These are phyloP conservation scores for Lepidotrigona ventralis DNA, from an alignment of 1,140 invertebrate species.

Conservation along the genomic window DNA sequence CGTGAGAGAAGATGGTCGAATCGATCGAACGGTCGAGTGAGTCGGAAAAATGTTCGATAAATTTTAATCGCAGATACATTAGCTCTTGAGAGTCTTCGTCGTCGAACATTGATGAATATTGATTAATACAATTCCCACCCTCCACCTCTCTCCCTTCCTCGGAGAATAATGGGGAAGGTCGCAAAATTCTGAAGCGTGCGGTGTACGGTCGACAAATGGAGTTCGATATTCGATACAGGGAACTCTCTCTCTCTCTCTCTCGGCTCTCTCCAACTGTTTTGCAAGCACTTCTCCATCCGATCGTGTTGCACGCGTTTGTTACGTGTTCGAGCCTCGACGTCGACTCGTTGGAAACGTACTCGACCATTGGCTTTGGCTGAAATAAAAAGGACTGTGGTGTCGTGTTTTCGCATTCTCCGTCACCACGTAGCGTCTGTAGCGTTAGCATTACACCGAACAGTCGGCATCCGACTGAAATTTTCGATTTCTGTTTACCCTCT, in stretches of 20 bases:
- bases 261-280: constrained; percentile 58
- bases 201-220: constrained; percentile 27
- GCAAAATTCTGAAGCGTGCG: constrained; percentile 45
- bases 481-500: not conserved
- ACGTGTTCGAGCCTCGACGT: constrained; percentile 16
- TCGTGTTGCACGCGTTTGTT: constrained; percentile 41
- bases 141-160: not conserved
- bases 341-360: constrained; percentile 12
- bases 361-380: constrained; percentile 5
- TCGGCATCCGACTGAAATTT: not conserved
- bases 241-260: constrained; percentile 1
- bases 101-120: not conserved
- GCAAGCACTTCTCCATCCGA: constrained; percentile 49
- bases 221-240: constrained; percentile 42
- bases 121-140: constrained; percentile 14
- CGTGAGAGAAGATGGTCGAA: not conserved
- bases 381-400: constrained; percentile 26
- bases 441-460: no score
- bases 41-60: not conserved
- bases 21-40: not conserved
- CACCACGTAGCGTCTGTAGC: not conserved
- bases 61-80: not conserved
- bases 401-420: constrained; percentile 3
- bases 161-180: constrained; percentile 49
- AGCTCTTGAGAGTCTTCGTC: not conserved